These are phyloP conservation scores for Trissolcus japonicus DNA, from an alignment of 2,888 invertebrate genomes.

Conservation along the genomic window DNA sequence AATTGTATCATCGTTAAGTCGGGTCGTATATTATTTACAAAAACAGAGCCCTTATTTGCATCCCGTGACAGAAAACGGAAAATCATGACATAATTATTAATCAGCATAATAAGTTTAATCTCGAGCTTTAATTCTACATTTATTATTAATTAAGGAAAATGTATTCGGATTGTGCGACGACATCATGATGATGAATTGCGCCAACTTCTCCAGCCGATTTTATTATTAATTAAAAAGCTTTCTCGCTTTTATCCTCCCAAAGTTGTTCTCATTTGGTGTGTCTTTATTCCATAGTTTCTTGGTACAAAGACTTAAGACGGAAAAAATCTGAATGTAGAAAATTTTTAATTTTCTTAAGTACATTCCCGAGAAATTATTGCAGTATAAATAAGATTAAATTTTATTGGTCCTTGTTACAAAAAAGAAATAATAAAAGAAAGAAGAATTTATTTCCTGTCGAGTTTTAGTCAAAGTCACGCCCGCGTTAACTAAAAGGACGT, in stretches of 20 bases:
- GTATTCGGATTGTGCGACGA: slow-evolving; percentile 8
- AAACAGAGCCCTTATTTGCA: too few relatives aligned
- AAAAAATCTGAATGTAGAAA: too few relatives aligned
- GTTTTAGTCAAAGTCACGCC: slow-evolving; percentile 56
- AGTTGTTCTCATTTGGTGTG: too few relatives aligned
- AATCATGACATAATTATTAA: slow-evolving; percentile 30
- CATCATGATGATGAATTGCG: slow-evolving; percentile 22
- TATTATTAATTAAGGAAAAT: slow-evolving; percentile 31
- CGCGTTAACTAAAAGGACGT: slow-evolving; percentile 28
- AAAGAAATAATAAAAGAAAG: slow-evolving; percentile 21
- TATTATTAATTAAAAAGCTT: slow-evolving; percentile 36
- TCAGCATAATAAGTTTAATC: slow-evolving; percentile 15
- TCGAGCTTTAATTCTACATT: slow-evolving; percentile 13
- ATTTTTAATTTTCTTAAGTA: not conserved
- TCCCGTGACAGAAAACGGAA: slow-evolving; percentile 8
- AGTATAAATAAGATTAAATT: too few relatives aligned
- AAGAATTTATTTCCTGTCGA: slow-evolving; percentile 25
- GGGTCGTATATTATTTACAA: too few relatives aligned
- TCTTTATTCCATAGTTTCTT: too few relatives aligned
- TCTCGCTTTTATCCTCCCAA: too few relatives aligned
- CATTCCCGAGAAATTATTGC: not conserved
- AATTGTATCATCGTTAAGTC: too few relatives aligned
- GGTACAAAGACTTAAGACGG: too few relatives aligned
- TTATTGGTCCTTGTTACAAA: too few relatives aligned
- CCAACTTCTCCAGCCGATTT: slow-evolving; percentile 2